Base-by-base conservation (phyloP, 53 echinoderm and acorn worm genomes). In the Astropecten irregularis region DNA sequence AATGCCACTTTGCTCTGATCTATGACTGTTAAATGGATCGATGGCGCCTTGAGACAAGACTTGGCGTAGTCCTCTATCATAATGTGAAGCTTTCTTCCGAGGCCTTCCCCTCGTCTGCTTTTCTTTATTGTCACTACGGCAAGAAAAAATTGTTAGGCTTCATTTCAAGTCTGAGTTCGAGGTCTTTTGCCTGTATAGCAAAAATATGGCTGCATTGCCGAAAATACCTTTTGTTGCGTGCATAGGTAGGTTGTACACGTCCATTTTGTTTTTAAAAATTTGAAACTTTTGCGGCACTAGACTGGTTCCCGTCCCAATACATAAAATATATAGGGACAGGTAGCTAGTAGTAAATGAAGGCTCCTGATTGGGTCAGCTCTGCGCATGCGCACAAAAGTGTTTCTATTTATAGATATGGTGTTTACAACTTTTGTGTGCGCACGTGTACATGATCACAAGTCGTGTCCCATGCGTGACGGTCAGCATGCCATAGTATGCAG, bases 1-100 rank as follows among this genome's bases (percentile, higher is more conserved):
- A 52, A 54, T 14, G 2, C 23, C 3, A 9, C 52, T 22, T 5
- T 73, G 53, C 22, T 34, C 27, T 54, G 22, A 9, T 9, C 1
- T 9, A 2, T 3, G 19, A 52, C 23, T 3, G 23, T 2, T 6
- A 25, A 0, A 11, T 73, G 39, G 1, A 73, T 35, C 22, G 7
- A 73, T 4, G 53, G 73, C 44, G 22, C 32, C 22, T n/a, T 31
- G 34, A 73, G 37, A 31, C 33, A 20, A 0, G 14, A 53, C 54
- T 20, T 53, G 2, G 73, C 73, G 55, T 73, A 73, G 53, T 34
- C 52, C 37, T 73, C 73, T 1, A 73, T 10, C 37, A 73, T 2
- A 10, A 36, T 23, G 7, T 73, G 73, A 35, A 73, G 37, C 23
- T 52, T 54, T 26, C 38, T 52, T 1, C 73, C 73, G 9, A 73